A percentile compares a stretch with the other conserved stretches of the same genome.
Evolutionary conservation across 2,888 invertebrate genomes (phyloP).

Genomic region (Aphodius granarius): DNA sequence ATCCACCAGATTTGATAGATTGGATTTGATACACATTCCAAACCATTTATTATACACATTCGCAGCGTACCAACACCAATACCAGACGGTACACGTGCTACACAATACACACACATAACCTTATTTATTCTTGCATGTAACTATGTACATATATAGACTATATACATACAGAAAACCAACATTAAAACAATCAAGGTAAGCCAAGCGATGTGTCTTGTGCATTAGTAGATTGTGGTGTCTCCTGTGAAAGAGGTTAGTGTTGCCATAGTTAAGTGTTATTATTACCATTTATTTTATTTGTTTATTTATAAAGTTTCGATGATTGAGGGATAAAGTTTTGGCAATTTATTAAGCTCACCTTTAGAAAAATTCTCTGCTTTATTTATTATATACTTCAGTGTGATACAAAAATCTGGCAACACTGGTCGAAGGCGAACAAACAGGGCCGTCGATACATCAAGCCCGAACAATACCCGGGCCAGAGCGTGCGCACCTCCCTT

Average conservation of each 20-base stretch:
- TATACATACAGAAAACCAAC: slow-evolving; percentile 31
- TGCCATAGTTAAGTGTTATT: no score
- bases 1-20: background rate
- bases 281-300: no score
- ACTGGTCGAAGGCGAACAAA: slow-evolving; percentile 45
- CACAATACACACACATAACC: background rate
- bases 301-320: no score
- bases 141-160: background rate
- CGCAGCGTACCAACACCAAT: background rate
- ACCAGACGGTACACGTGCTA: background rate
- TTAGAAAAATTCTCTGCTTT: no score
- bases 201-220: slow-evolving; percentile 28
- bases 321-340: no score
- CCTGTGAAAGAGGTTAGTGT: no score
- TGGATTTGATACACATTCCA: background rate
- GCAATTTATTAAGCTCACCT: no score
- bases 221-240: slow-evolving; percentile 31
- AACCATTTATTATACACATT: background rate
- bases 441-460: slow-evolving; percentile 49
- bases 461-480: slow-evolving; percentile 40
- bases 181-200: slow-evolving; percentile 40
- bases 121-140: no score
- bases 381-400: no score
- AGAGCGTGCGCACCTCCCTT: slow-evolving; percentile 52
- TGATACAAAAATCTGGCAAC: no score